phyloP scores from a whole-genome alignment of 2,113 vertebrate genomes.

The Ramphastos sulfuratus region DNA sequence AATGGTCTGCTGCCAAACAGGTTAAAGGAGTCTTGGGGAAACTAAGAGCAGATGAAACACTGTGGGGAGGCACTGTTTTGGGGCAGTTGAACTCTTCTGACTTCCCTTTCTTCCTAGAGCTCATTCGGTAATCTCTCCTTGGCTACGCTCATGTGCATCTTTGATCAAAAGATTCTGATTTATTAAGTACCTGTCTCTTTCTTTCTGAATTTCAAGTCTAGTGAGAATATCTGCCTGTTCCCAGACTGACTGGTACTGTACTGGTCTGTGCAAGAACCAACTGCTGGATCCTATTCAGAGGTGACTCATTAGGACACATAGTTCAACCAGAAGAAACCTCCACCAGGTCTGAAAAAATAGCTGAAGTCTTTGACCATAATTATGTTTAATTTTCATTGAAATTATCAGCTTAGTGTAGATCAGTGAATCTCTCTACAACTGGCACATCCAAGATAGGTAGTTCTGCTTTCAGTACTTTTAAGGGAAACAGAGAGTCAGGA shows the following conservation, averaged over 20 bases:
- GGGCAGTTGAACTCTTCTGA: not conserved
- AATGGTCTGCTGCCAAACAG: not conserved
- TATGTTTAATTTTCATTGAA: not conserved
- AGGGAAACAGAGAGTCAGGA: not conserved
- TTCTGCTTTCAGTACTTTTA: not conserved
- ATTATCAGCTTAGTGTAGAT: not conserved
- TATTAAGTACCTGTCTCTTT: not conserved
- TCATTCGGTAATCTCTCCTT: not conserved
- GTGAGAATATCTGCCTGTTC: not conserved
- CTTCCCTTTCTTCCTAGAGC: not conserved
- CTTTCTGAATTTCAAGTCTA: not conserved
- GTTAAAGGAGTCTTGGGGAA: not conserved
- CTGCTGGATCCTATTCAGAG: not conserved
- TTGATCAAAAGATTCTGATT: not conserved
- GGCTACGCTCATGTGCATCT: not conserved
- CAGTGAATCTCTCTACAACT: not conserved
- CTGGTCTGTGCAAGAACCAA: not conserved
- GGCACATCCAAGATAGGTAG: not conserved
- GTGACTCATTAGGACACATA: not conserved
- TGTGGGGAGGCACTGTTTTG: accelerated
- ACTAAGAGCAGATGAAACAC: not conserved
- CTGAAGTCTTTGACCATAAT: too few relatives aligned
- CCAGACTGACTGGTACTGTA: not conserved
- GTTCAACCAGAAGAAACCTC: not conserved
- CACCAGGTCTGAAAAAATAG: not conserved